phyloP scores from a whole-genome alignment of 2,797 vertebrate genomes.

The Rhinogobio ventralis region DNA sequence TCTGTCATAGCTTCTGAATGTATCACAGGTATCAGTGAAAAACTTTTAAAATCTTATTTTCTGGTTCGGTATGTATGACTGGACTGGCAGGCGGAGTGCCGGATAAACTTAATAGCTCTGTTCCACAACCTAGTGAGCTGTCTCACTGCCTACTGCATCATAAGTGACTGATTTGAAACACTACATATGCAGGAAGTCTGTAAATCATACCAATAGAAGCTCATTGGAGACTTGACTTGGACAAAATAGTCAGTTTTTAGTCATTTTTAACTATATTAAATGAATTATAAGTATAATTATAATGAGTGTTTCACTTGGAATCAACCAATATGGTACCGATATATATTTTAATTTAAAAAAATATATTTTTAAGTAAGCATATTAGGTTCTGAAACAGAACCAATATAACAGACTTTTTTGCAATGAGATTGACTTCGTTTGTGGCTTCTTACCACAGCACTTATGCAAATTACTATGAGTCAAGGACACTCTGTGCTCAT shows the following conservation, averaged over 20 bases:
- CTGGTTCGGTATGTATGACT: slow-evolving; percentile 14
- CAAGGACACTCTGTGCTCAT: neutral
- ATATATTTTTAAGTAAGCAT: neutral
- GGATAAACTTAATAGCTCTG: neutral
- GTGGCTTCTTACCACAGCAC: neutral
- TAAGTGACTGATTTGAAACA: slow-evolving; percentile 14
- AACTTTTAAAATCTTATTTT: neutral
- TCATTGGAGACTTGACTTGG: neutral
- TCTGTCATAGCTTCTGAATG: slow-evolving; percentile 26
- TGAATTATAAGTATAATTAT: slow-evolving; percentile 7
- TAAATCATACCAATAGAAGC: neutral
- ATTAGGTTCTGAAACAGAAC: neutral
- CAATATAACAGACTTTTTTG: neutral
- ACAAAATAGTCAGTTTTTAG: neutral
- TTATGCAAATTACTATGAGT: slow-evolving; percentile 20
- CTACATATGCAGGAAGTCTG: neutral
- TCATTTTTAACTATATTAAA: neutral
- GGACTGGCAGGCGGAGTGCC: neutral
- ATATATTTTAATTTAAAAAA: no score
- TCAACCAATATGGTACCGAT: neutral
- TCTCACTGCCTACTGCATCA: neutral
- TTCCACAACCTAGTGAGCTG: slow-evolving; percentile 21
- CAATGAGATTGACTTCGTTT: neutral
- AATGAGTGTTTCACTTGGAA: neutral
- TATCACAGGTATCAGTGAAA: slow-evolving; percentile 19